A percentile compares a stretch with the other conserved stretches of the same genome.
These are phyloP conservation scores for Actenoides lindsayi DNA, from an alignment of 2,113 vertebrate species.

Conservation along the genomic window DNA sequence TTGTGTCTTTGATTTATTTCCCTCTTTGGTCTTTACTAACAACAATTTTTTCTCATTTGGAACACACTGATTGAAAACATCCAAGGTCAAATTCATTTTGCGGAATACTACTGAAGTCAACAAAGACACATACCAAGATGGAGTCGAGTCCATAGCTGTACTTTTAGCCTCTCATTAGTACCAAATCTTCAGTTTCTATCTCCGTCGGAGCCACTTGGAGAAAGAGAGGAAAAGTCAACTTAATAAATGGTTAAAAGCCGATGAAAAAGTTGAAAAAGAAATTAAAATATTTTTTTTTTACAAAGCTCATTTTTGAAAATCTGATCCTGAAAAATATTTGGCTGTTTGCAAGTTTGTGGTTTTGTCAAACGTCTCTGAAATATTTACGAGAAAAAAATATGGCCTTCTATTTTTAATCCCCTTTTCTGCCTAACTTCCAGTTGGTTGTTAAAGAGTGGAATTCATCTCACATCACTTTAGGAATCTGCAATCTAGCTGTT, in stretches of 20 bases:
- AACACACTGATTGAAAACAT: slow-evolving; percentile 68
- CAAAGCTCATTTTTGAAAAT: neutral
- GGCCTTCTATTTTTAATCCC: neutral
- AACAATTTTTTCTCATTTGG: slow-evolving; percentile 72
- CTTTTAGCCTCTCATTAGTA: slow-evolving; percentile 50
- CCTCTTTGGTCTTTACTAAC: slow-evolving; percentile 67
- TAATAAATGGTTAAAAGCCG: neutral
- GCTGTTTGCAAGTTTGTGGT: neutral
- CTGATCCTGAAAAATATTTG: neutral
- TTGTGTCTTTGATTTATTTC: slow-evolving; percentile 70
- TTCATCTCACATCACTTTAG: neutral
- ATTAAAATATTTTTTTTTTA: neutral
- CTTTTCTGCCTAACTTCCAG: neutral
- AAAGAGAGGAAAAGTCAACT: neutral
- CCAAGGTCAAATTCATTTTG: slow-evolving; percentile 69
- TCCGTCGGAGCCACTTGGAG: neutral
- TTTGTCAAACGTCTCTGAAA: neutral
- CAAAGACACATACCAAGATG: slow-evolving; percentile 45
- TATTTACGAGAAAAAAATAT: neutral
- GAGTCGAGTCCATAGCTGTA: slow-evolving; percentile 34
- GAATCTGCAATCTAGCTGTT: neutral
- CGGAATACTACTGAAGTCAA: slow-evolving; percentile 50
- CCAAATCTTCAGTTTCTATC: neutral
- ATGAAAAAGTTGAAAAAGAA: neutral
- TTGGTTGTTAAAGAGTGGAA: neutral